Conservation (phyloP, 2,113 vertebrate genomes). For the Dryoscopus gambensis region DNA sequence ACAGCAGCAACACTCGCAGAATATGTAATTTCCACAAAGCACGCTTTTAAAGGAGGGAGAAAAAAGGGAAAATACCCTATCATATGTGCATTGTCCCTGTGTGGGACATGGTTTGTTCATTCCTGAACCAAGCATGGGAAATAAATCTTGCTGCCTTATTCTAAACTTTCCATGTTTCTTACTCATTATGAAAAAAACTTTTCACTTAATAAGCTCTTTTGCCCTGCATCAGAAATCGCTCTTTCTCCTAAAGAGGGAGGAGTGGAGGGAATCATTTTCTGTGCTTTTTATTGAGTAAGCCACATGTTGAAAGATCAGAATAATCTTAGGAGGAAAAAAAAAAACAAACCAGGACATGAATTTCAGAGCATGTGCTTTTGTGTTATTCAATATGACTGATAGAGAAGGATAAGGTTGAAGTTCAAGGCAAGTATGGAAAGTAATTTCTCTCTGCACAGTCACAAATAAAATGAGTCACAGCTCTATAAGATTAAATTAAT, state of each 20-base stretch:
- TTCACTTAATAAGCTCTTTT: constrained; percentile 11
- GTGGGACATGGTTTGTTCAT: neutral
- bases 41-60: neutral
- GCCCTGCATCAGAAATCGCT: neutral
- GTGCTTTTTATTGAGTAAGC: constrained; percentile 4
- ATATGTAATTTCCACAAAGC: neutral
- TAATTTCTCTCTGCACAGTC: constrained; percentile 65
- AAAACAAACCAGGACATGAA: neutral
- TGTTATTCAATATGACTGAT: constrained; percentile 64
- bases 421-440: constrained; percentile 68
- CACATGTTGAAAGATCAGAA: constrained; percentile 40
- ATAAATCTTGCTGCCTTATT: neutral
- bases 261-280: neutral
- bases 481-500: constrained; percentile 71
- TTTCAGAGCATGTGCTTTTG: constrained; percentile 59
- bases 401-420: constrained; percentile 65
- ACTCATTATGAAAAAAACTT: neutral
- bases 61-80: neutral
- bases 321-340: neutral
- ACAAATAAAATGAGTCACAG: constrained; percentile 67
- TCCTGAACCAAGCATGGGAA: neutral
- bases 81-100: neutral
- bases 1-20: neutral
- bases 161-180: neutral
- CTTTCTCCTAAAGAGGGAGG: neutral